Evolutionary conservation across 2,888 invertebrate genomes (phyloP).

Genomic region (Cheilosia grossa): DNA sequence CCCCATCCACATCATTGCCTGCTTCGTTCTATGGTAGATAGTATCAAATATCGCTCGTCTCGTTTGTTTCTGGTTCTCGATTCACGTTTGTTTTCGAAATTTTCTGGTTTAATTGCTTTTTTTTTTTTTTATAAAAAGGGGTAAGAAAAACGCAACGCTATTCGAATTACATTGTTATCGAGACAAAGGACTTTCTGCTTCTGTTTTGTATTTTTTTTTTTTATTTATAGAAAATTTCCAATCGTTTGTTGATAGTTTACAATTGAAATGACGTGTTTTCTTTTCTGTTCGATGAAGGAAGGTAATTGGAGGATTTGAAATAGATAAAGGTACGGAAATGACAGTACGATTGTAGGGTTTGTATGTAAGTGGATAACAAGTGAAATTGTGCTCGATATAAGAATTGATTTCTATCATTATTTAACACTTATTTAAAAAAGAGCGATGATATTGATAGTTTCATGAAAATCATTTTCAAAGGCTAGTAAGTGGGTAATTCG

Average conservation of each 20-base stretch:
- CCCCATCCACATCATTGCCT: background rate
- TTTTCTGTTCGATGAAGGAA: background rate
- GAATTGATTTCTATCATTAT: too few species aligned
- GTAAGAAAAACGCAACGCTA: slow-evolving; percentile 21
- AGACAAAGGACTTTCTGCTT: slow-evolving; percentile 41
- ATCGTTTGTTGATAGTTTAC: slow-evolving; percentile 46
- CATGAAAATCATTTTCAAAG: too few species aligned
- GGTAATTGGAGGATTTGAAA: slow-evolving; percentile 19
- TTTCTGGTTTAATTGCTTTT: background rate
- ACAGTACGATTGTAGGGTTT: slow-evolving; percentile 13
- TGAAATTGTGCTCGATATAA: too few species aligned
- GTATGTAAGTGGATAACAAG: too few species aligned
- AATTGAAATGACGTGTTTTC: slow-evolving; percentile 28
- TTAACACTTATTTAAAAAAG: too few species aligned
- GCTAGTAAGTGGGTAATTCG: too few species aligned
- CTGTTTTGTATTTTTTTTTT: slow-evolving; percentile 33
- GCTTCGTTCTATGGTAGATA: slow-evolving; percentile 14
- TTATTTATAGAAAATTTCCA: slow-evolving; percentile 37
- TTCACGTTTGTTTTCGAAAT: slow-evolving; percentile 17
- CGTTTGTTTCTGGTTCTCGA: slow-evolving; percentile 9
- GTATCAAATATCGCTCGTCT: slow-evolving; percentile 58
- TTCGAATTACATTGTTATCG: slow-evolving; percentile 44
- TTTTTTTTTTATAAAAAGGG: slow-evolving; percentile 37
- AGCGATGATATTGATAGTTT: too few species aligned
- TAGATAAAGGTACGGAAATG: background rate